Evolutionary conservation across 2,888 invertebrate species (phyloP), one percentile per base, ranked within the genome.

Genomic region (Glyphotaelius pellucidus): DNA sequence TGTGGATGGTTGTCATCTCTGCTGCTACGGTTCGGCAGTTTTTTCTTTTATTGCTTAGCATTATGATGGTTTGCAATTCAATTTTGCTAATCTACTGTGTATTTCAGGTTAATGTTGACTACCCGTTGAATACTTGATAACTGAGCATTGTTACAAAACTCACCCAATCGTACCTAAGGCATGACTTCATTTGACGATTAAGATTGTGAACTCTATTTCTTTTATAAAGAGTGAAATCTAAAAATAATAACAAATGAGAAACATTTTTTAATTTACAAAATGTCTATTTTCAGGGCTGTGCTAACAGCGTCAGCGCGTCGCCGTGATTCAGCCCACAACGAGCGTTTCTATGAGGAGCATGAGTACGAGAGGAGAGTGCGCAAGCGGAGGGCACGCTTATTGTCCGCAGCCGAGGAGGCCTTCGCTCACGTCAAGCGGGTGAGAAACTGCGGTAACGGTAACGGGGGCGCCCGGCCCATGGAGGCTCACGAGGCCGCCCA

Each of bases 321-420:
- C 2, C 97, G 99, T 47, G 97, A 99, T 94, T 98, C 98, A 94
- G 98, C 98, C 93, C 99, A 99, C 96, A 99, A 99, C 95, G 99
- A 99, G 95, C 97, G 99, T 79, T 99, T 99, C 95, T 99, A 99
- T 95, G 99, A 99, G 95, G 99, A 99, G 95, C 98, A 99, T 94
- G 99, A 99, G 95, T 99, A 99, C 94, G 99, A 99, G 94, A 96
- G 99, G 7, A 96, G 99, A 91, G 99, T 99, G 91, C 97, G 98
- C 94, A 99, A 99, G 95, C 96, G 99, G 0, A 97, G 98, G 92
- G 99, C 99, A 5, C 96, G 99, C 32, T 96, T 99, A 81, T 97
- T 99, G 91, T 98, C 98, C 1, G 99, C 99, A 0, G 98, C 99
- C 0, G 99, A 99, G 95, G 99, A 99, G 94, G 99, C 99, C 0